A percentile compares a stretch with the other conserved stretches of the same genome.
Conservation (phyloP, 2,113 vertebrate species). For the Amazona vittata region DNA sequence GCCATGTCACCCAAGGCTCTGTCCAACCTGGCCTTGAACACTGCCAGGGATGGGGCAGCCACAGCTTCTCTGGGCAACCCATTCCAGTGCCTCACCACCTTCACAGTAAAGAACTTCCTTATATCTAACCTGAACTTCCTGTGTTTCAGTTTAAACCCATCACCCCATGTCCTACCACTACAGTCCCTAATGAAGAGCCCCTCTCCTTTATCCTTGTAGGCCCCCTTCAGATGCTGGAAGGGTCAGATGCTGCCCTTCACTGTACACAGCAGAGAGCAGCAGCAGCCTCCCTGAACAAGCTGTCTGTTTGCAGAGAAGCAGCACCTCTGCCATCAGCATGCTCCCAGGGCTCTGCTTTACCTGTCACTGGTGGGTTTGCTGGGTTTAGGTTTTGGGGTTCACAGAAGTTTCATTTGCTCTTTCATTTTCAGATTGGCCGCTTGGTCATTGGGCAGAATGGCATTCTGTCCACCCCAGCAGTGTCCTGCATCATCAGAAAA, state of each 20-base stretch:
- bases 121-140: background rate
- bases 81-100: too few relatives aligned
- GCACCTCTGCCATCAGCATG: background rate
- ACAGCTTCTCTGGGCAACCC: too few relatives aligned
- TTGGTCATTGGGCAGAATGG: constrained; percentile 96
- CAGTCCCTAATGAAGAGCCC: background rate
- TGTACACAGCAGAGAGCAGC: accelerated
- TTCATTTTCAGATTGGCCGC: constrained; percentile 84
- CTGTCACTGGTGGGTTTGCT: accelerated
- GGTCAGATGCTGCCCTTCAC: background rate
- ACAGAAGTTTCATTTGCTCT: background rate
- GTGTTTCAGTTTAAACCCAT: too few relatives aligned
- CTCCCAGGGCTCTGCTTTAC: background rate
- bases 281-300: background rate
- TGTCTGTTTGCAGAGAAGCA: background rate
- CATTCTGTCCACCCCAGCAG: constrained; percentile 95
- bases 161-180: background rate
- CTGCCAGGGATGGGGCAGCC: too few relatives aligned
- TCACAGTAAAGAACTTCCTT: too few relatives aligned
- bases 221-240: accelerated
- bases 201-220: background rate
- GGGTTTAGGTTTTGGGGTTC: background rate
- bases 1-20: background rate
- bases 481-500: constrained; percentile 97
- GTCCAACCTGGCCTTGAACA: background rate